Percentiles rank a stretch among this genome's conserved stretches.
Conservation (phyloP, 2,113 vertebrate species). For the Cochlearius cochlearius region DNA sequence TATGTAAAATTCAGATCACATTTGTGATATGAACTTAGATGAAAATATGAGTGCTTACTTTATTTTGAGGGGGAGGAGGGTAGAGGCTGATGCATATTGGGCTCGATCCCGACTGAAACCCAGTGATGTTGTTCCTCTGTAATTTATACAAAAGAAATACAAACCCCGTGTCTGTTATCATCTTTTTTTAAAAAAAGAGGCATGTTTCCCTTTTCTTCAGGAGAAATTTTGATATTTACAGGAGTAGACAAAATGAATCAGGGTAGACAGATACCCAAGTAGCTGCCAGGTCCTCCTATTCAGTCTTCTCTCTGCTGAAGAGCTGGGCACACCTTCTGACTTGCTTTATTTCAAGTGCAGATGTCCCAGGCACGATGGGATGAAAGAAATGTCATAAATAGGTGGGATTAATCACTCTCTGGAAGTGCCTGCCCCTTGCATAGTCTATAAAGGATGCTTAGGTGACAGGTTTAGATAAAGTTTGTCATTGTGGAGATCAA, state of each 20-base stretch:
- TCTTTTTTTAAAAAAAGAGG: background rate
- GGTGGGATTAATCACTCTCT: background rate
- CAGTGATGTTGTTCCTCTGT: background rate
- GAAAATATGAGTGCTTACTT: background rate
- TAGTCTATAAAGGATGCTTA: background rate
- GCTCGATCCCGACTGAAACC: background rate
- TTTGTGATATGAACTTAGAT: background rate
- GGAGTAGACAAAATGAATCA: background rate
- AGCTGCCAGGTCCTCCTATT: background rate
- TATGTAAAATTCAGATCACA: background rate
- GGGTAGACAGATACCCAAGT: background rate
- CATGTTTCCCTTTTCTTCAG: background rate
- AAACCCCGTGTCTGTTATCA: background rate
- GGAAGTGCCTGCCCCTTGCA: background rate
- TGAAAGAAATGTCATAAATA: background rate
- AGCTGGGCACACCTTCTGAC: background rate
- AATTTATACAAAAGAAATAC: background rate
- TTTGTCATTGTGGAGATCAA: background rate
- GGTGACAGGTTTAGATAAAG: background rate
- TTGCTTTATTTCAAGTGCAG: background rate
- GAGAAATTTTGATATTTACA: background rate
- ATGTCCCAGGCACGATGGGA: background rate
- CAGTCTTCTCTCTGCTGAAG: background rate
- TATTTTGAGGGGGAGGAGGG: background rate
- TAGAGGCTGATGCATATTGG: fast-evolving